Percentiles rank a stretch among this genome's conserved stretches.
Conservation (phyloP, 2,113 vertebrate species). For the Mohoua ochrocephala region DNA sequence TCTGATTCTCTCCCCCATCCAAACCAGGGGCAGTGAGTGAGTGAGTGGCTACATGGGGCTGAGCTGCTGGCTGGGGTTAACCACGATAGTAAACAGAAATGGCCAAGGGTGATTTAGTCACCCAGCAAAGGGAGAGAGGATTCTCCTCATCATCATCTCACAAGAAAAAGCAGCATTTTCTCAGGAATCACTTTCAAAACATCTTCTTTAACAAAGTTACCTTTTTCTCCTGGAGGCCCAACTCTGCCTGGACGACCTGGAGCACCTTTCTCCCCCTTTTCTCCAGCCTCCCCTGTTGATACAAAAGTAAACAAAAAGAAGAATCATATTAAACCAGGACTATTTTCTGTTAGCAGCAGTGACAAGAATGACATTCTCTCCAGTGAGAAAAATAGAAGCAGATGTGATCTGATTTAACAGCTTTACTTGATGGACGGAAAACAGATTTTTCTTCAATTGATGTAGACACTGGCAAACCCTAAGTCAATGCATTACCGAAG, state of each 20-base stretch:
- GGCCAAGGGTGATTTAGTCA: background rate
- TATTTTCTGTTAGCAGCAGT: background rate
- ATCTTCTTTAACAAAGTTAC: constrained; percentile 58
- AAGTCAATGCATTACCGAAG: background rate
- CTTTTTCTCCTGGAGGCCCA: constrained; percentile 88
- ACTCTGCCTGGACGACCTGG: constrained; percentile 91
- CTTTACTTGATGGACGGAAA: background rate
- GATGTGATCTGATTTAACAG: background rate
- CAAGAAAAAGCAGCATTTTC: background rate
- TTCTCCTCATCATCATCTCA: background rate
- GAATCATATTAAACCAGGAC: background rate
- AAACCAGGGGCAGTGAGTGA: background rate
- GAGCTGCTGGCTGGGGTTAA: background rate
- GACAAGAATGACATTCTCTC: background rate
- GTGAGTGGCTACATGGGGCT: fast-evolving
- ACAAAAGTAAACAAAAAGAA: background rate
- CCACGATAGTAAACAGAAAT: fast-evolving
- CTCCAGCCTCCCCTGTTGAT: constrained; percentile 85
- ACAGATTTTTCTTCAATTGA: background rate
- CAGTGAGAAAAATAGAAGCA: background rate
- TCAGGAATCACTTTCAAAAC: background rate
- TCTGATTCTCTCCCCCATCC: background rate
- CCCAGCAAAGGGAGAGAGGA: background rate
- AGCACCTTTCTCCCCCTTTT: constrained; percentile 90
- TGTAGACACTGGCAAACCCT: background rate